Evolutionary conservation across 2,113 vertebrate species (phyloP).

Genomic region (Athene noctua): DNA sequence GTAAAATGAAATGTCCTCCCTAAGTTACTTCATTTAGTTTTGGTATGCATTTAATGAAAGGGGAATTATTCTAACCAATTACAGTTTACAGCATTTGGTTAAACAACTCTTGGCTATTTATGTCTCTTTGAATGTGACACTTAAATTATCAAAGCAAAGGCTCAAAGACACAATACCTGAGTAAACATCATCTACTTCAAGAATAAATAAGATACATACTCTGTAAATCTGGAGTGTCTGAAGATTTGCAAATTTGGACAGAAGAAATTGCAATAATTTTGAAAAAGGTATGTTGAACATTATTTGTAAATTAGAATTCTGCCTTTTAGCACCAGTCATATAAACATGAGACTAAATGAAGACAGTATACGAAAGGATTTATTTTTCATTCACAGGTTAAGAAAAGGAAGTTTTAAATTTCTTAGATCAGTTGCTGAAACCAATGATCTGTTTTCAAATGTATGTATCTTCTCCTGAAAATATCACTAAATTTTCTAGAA

Average conservation of each 20-base stretch:
- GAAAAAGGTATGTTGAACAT: background rate
- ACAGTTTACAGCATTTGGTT: background rate
- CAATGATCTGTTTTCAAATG: background rate
- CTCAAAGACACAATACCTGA: background rate
- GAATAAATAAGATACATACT: background rate
- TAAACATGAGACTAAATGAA: background rate
- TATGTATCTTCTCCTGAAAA: background rate
- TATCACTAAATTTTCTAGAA: background rate
- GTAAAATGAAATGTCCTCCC: background rate
- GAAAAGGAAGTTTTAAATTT: background rate
- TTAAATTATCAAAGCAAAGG: background rate
- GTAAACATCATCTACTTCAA: background rate
- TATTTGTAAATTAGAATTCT: background rate
- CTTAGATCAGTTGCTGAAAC: background rate
- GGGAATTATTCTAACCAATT: background rate
- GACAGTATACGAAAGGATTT: background rate
- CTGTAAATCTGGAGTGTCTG: background rate
- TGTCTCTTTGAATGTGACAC: background rate
- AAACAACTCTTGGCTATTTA: background rate
- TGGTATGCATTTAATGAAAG: background rate
- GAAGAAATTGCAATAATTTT: background rate
- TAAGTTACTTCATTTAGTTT: background rate
- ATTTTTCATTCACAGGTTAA: background rate
- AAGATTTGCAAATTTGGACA: background rate
- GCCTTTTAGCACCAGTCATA: background rate